Evolutionary conservation across 2,113 vertebrate genomes (phyloP).

Genomic region (Eublepharis macularius): DNA sequence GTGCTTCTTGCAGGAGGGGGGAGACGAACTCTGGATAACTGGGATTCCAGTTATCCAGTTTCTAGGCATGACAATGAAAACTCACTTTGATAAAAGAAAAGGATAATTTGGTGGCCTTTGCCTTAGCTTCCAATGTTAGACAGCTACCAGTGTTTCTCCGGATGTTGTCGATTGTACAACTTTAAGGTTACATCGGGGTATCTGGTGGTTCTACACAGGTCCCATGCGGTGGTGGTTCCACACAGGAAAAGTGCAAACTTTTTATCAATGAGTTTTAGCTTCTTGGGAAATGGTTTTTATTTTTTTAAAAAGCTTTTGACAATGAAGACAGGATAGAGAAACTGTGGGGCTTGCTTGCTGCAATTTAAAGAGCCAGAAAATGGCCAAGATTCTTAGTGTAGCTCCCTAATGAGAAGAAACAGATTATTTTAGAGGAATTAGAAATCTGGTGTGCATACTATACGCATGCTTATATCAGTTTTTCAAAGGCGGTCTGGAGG

Average conservation of each 20-base stretch:
- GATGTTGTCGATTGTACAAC: neutral
- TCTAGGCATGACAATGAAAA: neutral
- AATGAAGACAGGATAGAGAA: neutral
- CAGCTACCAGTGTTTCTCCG: neutral
- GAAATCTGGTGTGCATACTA: too few species aligned
- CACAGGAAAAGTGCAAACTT: neutral
- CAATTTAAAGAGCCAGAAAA: too few species aligned
- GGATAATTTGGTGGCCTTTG: neutral
- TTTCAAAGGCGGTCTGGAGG: too few species aligned
- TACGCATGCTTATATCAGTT: too few species aligned
- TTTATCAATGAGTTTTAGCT: too few species aligned
- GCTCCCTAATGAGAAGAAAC: neutral
- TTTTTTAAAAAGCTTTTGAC: neutral
- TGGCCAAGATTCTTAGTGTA: too few species aligned
- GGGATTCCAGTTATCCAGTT: neutral
- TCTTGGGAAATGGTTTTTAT: neutral
- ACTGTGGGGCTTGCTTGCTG: neutral
- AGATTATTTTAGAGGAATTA: neutral
- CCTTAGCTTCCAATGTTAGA: neutral
- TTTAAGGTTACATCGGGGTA: neutral
- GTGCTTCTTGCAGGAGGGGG: too few species aligned
- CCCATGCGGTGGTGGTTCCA: too few species aligned
- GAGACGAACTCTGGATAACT: too few species aligned
- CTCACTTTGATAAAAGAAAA: neutral
- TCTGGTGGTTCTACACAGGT: too few species aligned